Percentiles rank a stretch among this genome's conserved stretches.
phyloP scores from a whole-genome alignment of 2,113 vertebrate genomes.

The Lamprotornis superbus region DNA sequence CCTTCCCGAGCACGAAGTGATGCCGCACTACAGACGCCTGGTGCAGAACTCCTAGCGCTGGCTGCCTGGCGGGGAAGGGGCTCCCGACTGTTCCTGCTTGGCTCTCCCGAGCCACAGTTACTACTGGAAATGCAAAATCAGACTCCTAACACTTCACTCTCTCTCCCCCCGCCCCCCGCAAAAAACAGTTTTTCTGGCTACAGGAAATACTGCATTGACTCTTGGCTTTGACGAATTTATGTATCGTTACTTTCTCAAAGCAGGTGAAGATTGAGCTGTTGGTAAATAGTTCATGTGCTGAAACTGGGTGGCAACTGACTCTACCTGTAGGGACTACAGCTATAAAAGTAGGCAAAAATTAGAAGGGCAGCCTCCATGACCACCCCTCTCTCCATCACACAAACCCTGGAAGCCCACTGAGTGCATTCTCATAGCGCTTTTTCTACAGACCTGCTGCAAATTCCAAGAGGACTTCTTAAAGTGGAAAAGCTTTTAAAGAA shows the following conservation, averaged over 20 bases:
- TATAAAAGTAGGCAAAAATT: neutral
- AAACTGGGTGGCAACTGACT: neutral
- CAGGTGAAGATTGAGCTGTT: neutral
- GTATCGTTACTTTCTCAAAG: neutral
- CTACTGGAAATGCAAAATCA: constrained; percentile 65
- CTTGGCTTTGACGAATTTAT: neutral
- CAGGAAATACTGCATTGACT: neutral
- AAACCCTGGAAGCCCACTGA: neutral
- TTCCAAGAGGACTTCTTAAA: neutral
- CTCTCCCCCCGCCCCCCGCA: neutral
- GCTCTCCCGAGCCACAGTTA: neutral
- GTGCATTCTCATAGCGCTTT: constrained; percentile 32
- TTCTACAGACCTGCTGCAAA: constrained; percentile 34
- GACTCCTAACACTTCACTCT: neutral
- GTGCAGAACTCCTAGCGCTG: constrained; percentile 91
- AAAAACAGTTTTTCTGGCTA: neutral
- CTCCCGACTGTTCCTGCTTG: constrained; percentile 25
- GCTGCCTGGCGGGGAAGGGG: constrained; percentile 68
- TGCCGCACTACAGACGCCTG: constrained; percentile 98
- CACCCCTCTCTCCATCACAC: neutral
- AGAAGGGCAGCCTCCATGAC: neutral
- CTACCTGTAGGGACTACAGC: neutral
- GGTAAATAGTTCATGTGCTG: neutral
- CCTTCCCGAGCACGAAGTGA: constrained; percentile 92
- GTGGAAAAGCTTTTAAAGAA: constrained; percentile 50